Evolutionary conservation across 2,888 invertebrate genomes (phyloP), one percentile per base, ranked within the genome.

Genomic region (Sarcophaga rosellei): DNA sequence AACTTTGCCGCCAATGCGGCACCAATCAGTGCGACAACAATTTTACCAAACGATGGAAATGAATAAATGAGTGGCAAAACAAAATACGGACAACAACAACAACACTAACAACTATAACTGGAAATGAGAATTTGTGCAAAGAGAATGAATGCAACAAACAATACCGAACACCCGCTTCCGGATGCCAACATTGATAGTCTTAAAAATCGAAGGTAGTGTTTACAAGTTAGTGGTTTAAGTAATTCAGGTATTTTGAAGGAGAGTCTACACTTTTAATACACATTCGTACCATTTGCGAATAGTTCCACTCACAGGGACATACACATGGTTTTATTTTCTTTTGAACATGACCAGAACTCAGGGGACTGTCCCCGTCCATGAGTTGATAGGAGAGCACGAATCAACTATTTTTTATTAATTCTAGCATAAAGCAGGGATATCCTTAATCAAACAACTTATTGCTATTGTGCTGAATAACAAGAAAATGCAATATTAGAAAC

Each of bases 1-100:
- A 89, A 89, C 81, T 89, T 89, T 89, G 87, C 88, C 89, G 89
- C 88, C 89, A 85, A 88, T 88, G 88, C 87, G 88, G 86, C 88
- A 87, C 88, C 88, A 88, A 86, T 88, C 86, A 89, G 86, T 88
- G 88, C 87, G 88, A 79, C 88, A 87, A 84, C 84, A 87, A 87
- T 81, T 84, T 81, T 75, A 78, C 75, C 74, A 86, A 84, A 75
- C 79, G 79, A 72, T 86, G 84, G 81, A 84, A 86, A 86, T 86
- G 83, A 86, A 84, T 86, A 86, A 86, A 86, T 86, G 84, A 77
- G 77, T 82, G 66, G 72, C 20, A 77, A 77, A 82, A 75, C 47
- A 72, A 73, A 66, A 73, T 21, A 66, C 6, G 8, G 63, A 53
- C 2, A 12, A 45, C 4, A 68, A 4, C 20, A 57, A 70, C 8